A percentile compares a stretch with the other conserved stretches of the same genome.
Evolutionary conservation across 2,888 invertebrate genomes (phyloP).

Genomic region (Napeogenes inachia): DNA sequence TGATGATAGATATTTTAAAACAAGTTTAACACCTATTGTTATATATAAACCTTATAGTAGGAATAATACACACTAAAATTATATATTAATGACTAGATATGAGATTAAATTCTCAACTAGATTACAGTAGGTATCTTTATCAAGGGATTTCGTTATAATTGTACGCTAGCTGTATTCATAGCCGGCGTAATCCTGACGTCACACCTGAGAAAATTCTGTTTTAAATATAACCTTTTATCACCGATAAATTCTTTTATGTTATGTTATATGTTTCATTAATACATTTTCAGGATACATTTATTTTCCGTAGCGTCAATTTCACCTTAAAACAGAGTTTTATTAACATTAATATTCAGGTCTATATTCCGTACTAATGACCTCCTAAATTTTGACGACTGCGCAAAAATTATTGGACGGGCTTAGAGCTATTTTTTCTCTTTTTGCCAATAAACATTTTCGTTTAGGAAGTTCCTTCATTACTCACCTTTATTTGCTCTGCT

Average conservation of each 20-base stretch:
- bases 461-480: constrained; percentile 21
- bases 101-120: too few species aligned
- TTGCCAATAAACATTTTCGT: constrained; percentile 13
- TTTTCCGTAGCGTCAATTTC: too few species aligned
- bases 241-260: neutral
- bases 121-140: too few species aligned
- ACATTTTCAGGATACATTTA: too few species aligned
- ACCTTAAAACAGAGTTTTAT: neutral
- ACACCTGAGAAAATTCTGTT: neutral
- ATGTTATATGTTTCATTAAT: neutral
- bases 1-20: too few species aligned
- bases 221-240: neutral
- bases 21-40: too few species aligned
- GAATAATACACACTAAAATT: too few species aligned
- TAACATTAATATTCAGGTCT: constrained; percentile 1
- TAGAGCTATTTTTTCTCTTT: constrained; percentile 6
- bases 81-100: too few species aligned
- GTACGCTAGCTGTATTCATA: too few species aligned
- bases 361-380: constrained; percentile 2
- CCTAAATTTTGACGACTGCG: constrained; percentile 7
- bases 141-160: too few species aligned
- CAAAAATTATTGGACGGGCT: constrained; percentile 5
- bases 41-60: too few species aligned
- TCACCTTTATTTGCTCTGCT: constrained; percentile 21
- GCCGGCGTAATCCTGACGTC: neutral